Conservation (phyloP, 2,888 invertebrate species). For the Alsophila aescularia region DNA sequence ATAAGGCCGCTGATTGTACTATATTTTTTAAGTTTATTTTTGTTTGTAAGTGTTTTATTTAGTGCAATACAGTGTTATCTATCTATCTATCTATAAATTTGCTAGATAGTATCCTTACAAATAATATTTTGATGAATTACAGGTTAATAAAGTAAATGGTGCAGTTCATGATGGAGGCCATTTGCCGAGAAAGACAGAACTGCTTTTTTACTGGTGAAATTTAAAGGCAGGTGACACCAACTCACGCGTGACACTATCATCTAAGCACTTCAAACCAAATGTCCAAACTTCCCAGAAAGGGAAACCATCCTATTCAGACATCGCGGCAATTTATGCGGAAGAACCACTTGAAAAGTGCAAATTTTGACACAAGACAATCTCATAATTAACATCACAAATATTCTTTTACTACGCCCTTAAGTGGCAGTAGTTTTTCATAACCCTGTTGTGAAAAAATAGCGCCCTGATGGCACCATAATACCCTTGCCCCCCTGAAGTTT, state of each 20-base stretch:
- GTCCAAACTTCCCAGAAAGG: slow-evolving; percentile 20
- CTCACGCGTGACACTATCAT: background rate
- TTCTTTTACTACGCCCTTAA: slow-evolving; percentile 36
- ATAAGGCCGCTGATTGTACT: too few species aligned
- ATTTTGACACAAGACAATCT: slow-evolving; percentile 51
- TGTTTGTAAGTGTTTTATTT: too few species aligned
- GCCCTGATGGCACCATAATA: slow-evolving; percentile 5
- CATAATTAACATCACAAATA: slow-evolving; percentile 48
- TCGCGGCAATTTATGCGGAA: slow-evolving; percentile 48
- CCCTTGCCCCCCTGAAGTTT: slow-evolving; percentile 15
- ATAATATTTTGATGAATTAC: too few species aligned
- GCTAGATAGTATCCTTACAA: too few species aligned
- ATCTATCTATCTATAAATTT: too few species aligned
- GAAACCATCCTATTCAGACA: slow-evolving; percentile 31
- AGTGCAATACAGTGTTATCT: too few species aligned
- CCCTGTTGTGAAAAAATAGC: slow-evolving; percentile 16
- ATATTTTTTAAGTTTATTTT: too few species aligned
- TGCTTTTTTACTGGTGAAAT: too few species aligned
- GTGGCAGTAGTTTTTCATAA: slow-evolving; percentile 12
- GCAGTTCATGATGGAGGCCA: too few species aligned
- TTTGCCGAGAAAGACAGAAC: too few species aligned
- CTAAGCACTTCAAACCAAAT: slow-evolving; percentile 5
- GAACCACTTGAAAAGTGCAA: slow-evolving; percentile 62
- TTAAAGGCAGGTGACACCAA: too few species aligned
- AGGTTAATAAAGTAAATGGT: too few species aligned